A percentile compares a stretch with the other conserved stretches of the same genome.
phyloP scores from a whole-genome alignment of 2,888 invertebrate species.

The Drosophila mettleri region DNA sequence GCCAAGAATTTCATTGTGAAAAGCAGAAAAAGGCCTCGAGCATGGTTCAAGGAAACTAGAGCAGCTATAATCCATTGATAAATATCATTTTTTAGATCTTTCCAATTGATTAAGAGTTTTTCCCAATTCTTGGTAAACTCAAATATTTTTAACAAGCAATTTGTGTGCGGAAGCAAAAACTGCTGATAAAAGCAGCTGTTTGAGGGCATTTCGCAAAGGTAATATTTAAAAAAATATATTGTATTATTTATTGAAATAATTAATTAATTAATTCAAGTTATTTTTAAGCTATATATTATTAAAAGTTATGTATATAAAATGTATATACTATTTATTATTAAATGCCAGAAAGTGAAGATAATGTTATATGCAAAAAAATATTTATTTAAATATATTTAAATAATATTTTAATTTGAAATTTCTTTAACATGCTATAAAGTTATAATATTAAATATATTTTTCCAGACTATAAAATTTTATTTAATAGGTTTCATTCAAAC shows the following conservation, averaged over 20 bases:
- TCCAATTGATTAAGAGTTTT: conserved; percentile 34
- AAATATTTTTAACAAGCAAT: conserved; percentile 3
- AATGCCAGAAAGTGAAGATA: no score
- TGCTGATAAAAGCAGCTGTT: conserved; percentile 9
- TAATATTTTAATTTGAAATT: no score
- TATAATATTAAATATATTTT: no score
- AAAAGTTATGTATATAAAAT: background rate
- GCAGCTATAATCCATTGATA: conserved; percentile 48
- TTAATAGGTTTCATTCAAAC: no score
- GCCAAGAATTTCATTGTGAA: conserved; percentile 43
- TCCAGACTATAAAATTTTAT: no score
- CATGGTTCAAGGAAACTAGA: conserved; percentile 15
- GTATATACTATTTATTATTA: no score
- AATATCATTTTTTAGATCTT: conserved; percentile 56
- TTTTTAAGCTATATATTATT: background rate
- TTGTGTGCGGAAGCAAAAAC: background rate
- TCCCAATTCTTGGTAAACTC: conserved; percentile 38
- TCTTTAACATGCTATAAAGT: no score
- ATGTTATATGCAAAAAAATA: no score
- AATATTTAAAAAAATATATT: background rate
- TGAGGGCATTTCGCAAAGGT: background rate
- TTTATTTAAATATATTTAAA: no score
- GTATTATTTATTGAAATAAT: background rate
- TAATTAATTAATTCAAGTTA: background rate
- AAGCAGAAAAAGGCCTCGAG: background rate